Evolutionary conservation across 1,140 invertebrate species (phyloP).

Genomic region (Drosophila melanogaster): DNA sequence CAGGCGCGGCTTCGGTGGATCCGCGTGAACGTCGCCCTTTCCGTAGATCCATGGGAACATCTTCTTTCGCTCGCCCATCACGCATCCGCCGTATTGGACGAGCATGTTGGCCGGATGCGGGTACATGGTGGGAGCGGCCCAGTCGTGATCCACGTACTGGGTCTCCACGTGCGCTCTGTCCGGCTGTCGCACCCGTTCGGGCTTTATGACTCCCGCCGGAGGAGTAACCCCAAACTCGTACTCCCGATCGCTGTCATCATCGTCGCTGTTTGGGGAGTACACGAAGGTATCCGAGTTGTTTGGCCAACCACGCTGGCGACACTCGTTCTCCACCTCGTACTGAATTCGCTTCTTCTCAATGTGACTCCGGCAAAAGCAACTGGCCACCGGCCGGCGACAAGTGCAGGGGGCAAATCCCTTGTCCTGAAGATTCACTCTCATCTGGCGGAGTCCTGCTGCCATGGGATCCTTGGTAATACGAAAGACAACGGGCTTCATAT

Average conservation of each 20-base stretch:
- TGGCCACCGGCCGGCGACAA: slow-evolving; percentile 58
- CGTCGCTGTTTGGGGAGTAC: slow-evolving; percentile 28
- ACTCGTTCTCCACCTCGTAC: slow-evolving; percentile 43
- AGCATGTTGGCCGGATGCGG: slow-evolving; percentile 62
- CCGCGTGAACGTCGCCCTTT: slow-evolving; percentile 48
- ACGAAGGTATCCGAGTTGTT: slow-evolving; percentile 44
- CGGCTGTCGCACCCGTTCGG: slow-evolving; percentile 26
- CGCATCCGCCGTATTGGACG: slow-evolving; percentile 51
- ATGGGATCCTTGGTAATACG: slow-evolving; percentile 70
- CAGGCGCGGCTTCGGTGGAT: slow-evolving; percentile 37
- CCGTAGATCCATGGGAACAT: slow-evolving; percentile 53
- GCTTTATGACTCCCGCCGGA: slow-evolving; percentile 74
- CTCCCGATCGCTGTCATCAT: slow-evolving; percentile 67
- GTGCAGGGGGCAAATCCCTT: slow-evolving; percentile 55
- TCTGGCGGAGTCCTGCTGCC: slow-evolving; percentile 21
- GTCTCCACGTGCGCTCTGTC: slow-evolving; percentile 57
- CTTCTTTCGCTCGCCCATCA: slow-evolving; percentile 52
- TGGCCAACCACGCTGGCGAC: slow-evolving; percentile 14
- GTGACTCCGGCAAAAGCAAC: slow-evolving; percentile 66
- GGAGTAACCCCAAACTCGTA: slow-evolving; percentile 82
- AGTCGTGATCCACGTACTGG: slow-evolving; percentile 72
- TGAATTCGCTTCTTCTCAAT: slow-evolving; percentile 55
- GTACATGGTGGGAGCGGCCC: slow-evolving; percentile 53
- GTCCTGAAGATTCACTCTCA: slow-evolving; percentile 45
- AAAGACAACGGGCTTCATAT: slow-evolving; percentile 79